A percentile compares a stretch with the other conserved stretches of the same genome.
Evolutionary conservation across 2,888 invertebrate species (phyloP).

Genomic region (Sclerodermus sp.): DNA sequence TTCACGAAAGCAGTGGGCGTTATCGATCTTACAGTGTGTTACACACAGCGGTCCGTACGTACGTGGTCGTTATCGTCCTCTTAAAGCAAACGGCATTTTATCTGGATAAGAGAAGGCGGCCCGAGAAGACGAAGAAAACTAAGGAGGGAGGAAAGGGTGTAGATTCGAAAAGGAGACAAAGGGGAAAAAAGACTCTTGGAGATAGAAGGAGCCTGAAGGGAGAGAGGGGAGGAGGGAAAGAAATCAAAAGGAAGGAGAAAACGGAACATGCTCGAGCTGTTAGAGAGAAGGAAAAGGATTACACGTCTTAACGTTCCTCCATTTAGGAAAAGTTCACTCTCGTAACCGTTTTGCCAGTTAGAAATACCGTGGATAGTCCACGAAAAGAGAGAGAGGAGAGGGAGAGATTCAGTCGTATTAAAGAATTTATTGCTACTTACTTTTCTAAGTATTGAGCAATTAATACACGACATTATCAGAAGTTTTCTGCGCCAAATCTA

Average conservation of each 20-base stretch:
- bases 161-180: no score
- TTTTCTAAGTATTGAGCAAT: background rate
- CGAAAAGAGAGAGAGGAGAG: background rate
- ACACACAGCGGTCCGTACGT: conserved; percentile 10
- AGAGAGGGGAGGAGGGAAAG: no score
- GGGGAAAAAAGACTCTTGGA: no score
- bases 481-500: no score
- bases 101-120: conserved; percentile 21
- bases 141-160: background rate
- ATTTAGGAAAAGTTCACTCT: background rate
- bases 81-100: conserved; percentile 23
- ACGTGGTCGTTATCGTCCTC: conserved; percentile 26
- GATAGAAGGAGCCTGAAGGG: no score
- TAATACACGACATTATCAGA: background rate
- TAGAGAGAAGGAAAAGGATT: background rate
- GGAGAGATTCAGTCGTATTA: background rate
- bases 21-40: conserved; percentile 28
- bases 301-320: background rate
- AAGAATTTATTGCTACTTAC: background rate
- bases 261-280: background rate
- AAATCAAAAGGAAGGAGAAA: no score
- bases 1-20: conserved; percentile 26
- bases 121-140: no score
- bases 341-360: background rate
- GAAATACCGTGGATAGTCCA: background rate